Base-by-base conservation (phyloP, 2,888 invertebrate genomes). In the Drosophila tanythrix region DNA sequence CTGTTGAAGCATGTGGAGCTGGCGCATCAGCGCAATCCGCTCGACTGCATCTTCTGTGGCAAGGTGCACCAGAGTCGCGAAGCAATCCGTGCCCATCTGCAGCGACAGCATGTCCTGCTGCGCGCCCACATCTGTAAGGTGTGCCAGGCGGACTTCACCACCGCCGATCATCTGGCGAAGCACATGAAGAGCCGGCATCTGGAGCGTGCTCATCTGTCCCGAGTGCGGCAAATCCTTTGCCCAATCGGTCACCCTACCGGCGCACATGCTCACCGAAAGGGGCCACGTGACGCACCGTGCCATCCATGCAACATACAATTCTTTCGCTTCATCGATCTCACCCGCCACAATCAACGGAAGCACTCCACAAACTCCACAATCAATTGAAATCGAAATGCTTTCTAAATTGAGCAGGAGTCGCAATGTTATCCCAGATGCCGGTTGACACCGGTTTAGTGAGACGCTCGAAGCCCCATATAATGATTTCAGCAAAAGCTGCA, bases 121-220 rank as follows among this genome's bases (percentile, higher is more conserved):
- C 87, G 89, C 21, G 56, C 58, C 3, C 88, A 87, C 56, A 57
- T 74, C 8, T 85, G 85, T 27, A 0, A 10, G 1, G 46, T 62
- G 3, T 85, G 85, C 50, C 63, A 70, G 38, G 68, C 77, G n/a
- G 85, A 85, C 31, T 85, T 87, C n/a, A 82, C 85, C 38, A 89
- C 89, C 8, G 77, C 84, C 25, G 85, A 85, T 71, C 85, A 85
- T 52, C 58, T 85, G 27, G 58, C 59, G 18, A 85, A 85, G 59
- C 85, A 85, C 33, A 55, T 53, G 15, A 58, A 75, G 0, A 87
- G 85, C 46, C 65, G 46, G 27, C 85, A 85, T 29, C 36, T 65
- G 15, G 57, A 70, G 6, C 71, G 64, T 5, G 63, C 70, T 1
- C 63, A 31, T 72, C 15, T 85, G 85, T 25, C 57, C 67, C 27